Evolutionary conservation across 1,140 invertebrate species (phyloP), one percentile per base, ranked within the genome.

Genomic region (Drosophila pseudoobscura): DNA sequence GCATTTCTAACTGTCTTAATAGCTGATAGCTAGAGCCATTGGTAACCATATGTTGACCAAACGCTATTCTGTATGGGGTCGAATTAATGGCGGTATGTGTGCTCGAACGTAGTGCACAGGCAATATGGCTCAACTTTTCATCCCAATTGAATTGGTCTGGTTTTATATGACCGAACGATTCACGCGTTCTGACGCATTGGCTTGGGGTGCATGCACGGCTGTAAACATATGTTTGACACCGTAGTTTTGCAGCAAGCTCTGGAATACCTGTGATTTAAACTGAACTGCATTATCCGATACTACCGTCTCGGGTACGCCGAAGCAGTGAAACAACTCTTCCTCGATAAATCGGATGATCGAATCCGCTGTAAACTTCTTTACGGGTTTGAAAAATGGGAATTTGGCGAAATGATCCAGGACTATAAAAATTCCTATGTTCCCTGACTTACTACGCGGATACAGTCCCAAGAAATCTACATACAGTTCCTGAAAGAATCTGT

Each of bases 371-470:
- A 29, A 29, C 7, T 15, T 15, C 15, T 15, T 29, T 29, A 44
- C 15, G 2, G 52, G 2, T 13, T 24, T 54, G 2, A 54, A 7
- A 41, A 54, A 43, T 0, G 13, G 52, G n/a, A 54, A 54, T 43
- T 54, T 54, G 1, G 52, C 6, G 29, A 29, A 29, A n/a, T 54
- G 39, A 9, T 24, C 35, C 5, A 54, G 13, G 9, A 54, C 52
- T 43, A 54, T 41, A 54, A 57, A 43, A 2, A 57, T 57, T 26
- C 54, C 54, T 6, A 56, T 44, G 11, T 56, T 56, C 9, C 41
- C 54, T 7, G 24, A 44, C 22, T 44, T 43, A 26, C 54, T 56
- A 8, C 29, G 7, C 7, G 29, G 29, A 29, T 29, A 29, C 29
- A 7, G 54, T 2, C 54, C 54, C 54, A 56, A 29, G 45, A 56